Conservation (phyloP, 2,888 invertebrate species). For the Actias luna region DNA sequence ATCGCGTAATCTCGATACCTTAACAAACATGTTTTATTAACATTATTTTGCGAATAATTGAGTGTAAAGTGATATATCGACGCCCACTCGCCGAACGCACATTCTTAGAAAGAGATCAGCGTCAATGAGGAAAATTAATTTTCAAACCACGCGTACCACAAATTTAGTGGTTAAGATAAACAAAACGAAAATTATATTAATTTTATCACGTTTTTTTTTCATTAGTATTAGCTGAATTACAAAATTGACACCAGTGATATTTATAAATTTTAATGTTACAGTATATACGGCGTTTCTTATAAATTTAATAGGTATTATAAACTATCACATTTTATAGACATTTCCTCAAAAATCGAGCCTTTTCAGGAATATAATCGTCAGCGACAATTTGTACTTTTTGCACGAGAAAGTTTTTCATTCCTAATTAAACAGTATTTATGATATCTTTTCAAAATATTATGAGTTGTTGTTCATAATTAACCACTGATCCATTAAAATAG, state of each 20-base stretch:
- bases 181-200: neutral
- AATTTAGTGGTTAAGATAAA: neutral
- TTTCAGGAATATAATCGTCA: too few species aligned
- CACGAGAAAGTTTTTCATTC: too few species aligned
- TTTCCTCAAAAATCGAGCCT: too few species aligned
- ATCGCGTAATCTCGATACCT: neutral
- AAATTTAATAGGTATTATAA: too few species aligned
- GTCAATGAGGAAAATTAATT: conserved; percentile 6
- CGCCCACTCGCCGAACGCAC: conserved; percentile 3
- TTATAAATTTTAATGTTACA: too few species aligned
- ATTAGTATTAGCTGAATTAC: neutral
- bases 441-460: too few species aligned
- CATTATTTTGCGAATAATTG: neutral
- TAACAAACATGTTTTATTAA: neutral
- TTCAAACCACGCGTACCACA: neutral
- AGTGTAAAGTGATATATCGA: neutral
- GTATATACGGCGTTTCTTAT: too few species aligned
- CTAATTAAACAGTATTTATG: too few species aligned
- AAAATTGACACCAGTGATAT: neutral
- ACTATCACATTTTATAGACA: too few species aligned
- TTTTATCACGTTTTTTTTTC: neutral
- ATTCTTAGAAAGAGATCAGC: conserved; percentile 3
- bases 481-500: too few species aligned
- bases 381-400: too few species aligned
- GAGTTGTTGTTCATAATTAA: too few species aligned